Percentiles rank a stretch among this genome's conserved stretches.
Evolutionary conservation across 2,888 invertebrate genomes (phyloP).

Genomic region (Tribolium freemani): DNA sequence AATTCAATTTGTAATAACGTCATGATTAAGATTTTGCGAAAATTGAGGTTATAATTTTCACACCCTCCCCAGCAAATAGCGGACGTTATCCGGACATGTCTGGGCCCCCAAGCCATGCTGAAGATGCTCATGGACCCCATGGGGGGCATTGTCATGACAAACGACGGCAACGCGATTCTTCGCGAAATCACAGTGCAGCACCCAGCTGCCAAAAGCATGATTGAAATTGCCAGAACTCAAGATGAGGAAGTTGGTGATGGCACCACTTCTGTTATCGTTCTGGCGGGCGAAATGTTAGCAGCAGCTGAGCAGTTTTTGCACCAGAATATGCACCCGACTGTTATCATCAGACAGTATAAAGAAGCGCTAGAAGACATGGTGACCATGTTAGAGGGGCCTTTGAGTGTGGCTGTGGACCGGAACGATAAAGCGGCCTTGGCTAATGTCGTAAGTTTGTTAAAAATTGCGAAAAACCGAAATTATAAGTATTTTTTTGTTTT

Average conservation of each 20-base stretch:
- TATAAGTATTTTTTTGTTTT: constrained; percentile 35
- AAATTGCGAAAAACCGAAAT: not conserved
- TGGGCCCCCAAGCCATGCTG: constrained; percentile 99
- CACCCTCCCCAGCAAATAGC: constrained; percentile 85
- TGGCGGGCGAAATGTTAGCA: constrained; percentile 96
- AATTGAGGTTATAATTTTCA: constrained; percentile 32
- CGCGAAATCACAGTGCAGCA: constrained; percentile 98
- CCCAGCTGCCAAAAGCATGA: constrained; percentile 99
- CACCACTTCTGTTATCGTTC: constrained; percentile 97
- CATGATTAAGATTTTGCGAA: not conserved
- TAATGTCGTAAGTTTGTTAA: constrained; percentile 78
- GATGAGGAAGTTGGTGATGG: constrained; percentile 99
- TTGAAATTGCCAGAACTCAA: constrained; percentile 99
- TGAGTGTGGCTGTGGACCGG: constrained; percentile 86
- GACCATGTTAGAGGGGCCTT: constrained; percentile 82
- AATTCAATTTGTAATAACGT: not conserved
- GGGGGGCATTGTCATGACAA: constrained; percentile 99
- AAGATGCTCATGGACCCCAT: constrained; percentile 99
- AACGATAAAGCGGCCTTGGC: constrained; percentile 86
- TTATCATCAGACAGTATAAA: constrained; percentile 95
- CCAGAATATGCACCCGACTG: constrained; percentile 97
- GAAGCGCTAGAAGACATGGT: constrained; percentile 96
- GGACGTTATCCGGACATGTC: constrained; percentile 98
- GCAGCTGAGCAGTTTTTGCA: constrained; percentile 92
- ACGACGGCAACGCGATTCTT: constrained; percentile 99